phyloP scores from a whole-genome alignment of 2,888 invertebrate genomes.

The Spisula subtruncata region DNA sequence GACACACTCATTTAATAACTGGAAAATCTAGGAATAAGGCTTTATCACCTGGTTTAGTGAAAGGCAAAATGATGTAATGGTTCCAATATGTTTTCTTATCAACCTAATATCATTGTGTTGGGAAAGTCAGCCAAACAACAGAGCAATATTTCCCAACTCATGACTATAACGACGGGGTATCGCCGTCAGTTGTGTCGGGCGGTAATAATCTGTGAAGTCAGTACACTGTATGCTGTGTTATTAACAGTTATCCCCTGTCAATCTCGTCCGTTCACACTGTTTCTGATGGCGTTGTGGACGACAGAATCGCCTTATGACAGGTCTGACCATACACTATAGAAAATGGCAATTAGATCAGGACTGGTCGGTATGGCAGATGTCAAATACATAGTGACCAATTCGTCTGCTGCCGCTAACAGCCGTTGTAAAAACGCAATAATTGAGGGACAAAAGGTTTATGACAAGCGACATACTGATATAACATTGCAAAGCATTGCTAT shows the following conservation, averaged over 20 bases:
- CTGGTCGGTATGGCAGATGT: constrained; percentile 25
- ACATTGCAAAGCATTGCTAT: neutral
- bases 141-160: neutral
- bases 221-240: constrained; percentile 7
- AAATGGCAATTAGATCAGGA: neutral
- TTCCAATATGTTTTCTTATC: no score
- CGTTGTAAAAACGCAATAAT: constrained; percentile 2
- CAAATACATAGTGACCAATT: constrained; percentile 19
- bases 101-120: no score
- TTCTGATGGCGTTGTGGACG: constrained; percentile 27
- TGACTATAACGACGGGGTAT: constrained; percentile 26
- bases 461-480: neutral
- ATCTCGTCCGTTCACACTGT: constrained; percentile 33
- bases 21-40: no score
- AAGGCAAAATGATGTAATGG: no score
- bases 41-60: no score
- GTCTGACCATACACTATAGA: neutral
- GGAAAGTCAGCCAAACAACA: neutral
- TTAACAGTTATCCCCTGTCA: constrained; percentile 36
- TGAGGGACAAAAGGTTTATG: neutral
- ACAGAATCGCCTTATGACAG: constrained; percentile 27
- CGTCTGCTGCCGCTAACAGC: neutral
- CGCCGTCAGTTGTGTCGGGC: constrained; percentile 23
- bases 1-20: no score
- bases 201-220: constrained; percentile 21